These are phyloP conservation scores for Himantopus leucocephalus DNA, from an alignment of 2,113 vertebrate genomes.

Conservation along the genomic window DNA sequence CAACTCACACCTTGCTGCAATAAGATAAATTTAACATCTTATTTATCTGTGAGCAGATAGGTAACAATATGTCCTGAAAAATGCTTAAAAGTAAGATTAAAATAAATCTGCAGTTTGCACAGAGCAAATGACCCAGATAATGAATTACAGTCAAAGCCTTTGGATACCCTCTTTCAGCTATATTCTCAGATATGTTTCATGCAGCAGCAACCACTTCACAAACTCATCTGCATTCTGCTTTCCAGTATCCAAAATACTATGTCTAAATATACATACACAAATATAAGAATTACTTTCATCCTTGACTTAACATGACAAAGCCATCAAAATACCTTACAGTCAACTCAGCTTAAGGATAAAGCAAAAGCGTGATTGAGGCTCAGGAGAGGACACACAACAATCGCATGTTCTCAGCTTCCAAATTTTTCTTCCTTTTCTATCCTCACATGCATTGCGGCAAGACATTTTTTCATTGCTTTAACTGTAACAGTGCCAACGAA, in stretches of 20 bases:
- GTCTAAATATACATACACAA: not conserved
- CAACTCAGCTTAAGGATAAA: not conserved
- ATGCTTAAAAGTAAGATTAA: not conserved
- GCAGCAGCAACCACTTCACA: not conserved
- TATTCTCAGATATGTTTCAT: not conserved
- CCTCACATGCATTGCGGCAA: not conserved
- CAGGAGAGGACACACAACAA: not conserved
- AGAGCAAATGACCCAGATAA: not conserved
- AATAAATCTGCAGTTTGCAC: not conserved
- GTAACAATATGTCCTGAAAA: not conserved
- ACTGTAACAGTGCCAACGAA: not conserved
- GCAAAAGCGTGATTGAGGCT: not conserved
- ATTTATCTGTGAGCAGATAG: not conserved
- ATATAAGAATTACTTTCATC: not conserved
- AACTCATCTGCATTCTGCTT: not conserved
- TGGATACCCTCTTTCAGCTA: not conserved
- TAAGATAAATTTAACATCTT: not conserved
- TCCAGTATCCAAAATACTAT: not conserved
- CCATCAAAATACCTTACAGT: not conserved
- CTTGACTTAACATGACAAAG: constrained; percentile 10
- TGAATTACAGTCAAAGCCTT: not conserved
- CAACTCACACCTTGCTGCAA: not conserved
- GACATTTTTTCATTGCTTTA: not conserved
- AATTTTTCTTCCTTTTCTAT: not conserved
- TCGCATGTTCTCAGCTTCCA: not conserved